These are phyloP conservation scores for Turritopsis rubra DNA, from an alignment of 30 jellyfish, hydroid and myxozoan genomes.

Conservation along the genomic window DNA sequence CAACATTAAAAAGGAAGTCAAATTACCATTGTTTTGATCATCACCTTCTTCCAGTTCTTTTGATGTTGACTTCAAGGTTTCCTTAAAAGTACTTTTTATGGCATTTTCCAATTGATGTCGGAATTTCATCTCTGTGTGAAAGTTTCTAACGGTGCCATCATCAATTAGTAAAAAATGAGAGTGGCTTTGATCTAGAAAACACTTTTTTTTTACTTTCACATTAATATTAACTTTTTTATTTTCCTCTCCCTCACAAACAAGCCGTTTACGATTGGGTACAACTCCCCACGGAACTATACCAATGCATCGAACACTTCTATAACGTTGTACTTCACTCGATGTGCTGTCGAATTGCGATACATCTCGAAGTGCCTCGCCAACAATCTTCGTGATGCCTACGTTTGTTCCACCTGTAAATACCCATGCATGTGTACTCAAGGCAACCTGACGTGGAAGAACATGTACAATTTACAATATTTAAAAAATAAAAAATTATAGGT, in stretches of 20 bases:
- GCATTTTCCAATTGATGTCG: not conserved
- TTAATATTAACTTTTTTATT: not conserved
- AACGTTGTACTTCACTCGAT: not conserved
- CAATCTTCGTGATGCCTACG: not conserved
- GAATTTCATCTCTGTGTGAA: not conserved
- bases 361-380: conserved; percentile 10
- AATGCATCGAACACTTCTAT: not conserved
- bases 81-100: not conserved
- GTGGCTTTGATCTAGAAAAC: conserved; percentile 7
- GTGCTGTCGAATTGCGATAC: conserved; percentile 4
- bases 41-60: not conserved
- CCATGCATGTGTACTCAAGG: conserved; percentile 13
- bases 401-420: conserved; percentile 23
- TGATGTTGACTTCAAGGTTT: conserved; percentile 2
- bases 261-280: conserved; percentile 4
- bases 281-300: conserved; percentile 19
- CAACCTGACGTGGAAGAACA: not conserved
- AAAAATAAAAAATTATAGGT: not conserved
- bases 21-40: not conserved
- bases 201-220: not conserved
- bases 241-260: not conserved
- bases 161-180: not conserved
- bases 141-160: conserved; percentile 3
- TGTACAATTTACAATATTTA: not conserved
- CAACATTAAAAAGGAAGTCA: no score